Conservation (phyloP, 2,113 vertebrate genomes). For the Abramis brama region DNA sequence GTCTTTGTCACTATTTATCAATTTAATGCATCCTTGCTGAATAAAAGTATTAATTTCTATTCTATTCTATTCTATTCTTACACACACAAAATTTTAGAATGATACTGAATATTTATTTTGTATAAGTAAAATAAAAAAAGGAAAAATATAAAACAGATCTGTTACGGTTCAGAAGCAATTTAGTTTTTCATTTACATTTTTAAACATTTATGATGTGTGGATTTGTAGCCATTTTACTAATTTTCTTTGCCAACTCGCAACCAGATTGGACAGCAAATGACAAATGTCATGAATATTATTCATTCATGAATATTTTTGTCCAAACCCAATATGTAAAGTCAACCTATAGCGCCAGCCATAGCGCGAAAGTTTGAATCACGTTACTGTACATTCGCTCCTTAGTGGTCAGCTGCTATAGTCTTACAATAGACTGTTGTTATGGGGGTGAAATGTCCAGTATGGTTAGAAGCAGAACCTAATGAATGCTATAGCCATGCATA, state of each 20-base stretch:
- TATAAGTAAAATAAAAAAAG: not conserved
- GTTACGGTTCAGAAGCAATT: too few relatives aligned
- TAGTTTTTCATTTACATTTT: not conserved
- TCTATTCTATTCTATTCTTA: too few relatives aligned
- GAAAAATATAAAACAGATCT: too few relatives aligned
- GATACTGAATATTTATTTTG: not conserved
- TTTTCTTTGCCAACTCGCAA: not conserved
- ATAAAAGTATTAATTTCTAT: not conserved
- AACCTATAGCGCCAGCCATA: not conserved
- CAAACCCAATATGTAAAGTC: conserved; percentile 3
- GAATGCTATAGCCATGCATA: conserved; percentile 54
- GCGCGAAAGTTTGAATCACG: too few relatives aligned
- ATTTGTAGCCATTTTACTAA: not conserved
- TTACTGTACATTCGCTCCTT: too few relatives aligned
- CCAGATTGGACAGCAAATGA: not conserved
- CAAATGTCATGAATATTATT: not conserved
- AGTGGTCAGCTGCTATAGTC: too few relatives aligned
- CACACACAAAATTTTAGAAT: not conserved
- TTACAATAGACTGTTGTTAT: not conserved
- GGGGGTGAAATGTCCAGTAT: conserved; percentile 15
- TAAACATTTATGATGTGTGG: not conserved
- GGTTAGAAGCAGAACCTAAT: conserved; percentile 25
- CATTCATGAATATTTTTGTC: too few relatives aligned
- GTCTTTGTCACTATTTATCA: not conserved
- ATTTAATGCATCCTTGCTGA: not conserved